These are phyloP conservation scores for Tetramorium bicarinatum DNA, from an alignment of 2,888 invertebrate genomes.

Conservation along the genomic window DNA sequence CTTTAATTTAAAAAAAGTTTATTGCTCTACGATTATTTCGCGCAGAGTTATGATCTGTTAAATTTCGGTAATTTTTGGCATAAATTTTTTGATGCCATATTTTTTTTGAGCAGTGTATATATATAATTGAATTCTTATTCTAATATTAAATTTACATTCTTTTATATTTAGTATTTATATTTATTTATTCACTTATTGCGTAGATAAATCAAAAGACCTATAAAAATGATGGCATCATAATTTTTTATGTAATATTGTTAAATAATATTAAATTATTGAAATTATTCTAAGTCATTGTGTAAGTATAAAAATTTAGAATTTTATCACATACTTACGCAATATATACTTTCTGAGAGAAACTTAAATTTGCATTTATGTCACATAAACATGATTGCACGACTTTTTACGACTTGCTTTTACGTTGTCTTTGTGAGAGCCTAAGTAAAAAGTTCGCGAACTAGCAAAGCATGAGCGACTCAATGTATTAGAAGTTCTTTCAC, in stretches of 20 bases:
- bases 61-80: too few relatives aligned
- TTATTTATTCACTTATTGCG: neutral
- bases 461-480: slow-evolving; percentile 34
- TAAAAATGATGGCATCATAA: neutral
- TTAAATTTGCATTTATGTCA: slow-evolving; percentile 46
- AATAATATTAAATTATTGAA: neutral
- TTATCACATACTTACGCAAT: neutral
- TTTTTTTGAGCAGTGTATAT: too few relatives aligned
- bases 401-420: slow-evolving; percentile 54
- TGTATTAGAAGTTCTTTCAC: slow-evolving; percentile 35
- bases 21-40: too few relatives aligned
- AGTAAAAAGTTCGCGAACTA: slow-evolving; percentile 58
- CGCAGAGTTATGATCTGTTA: too few relatives aligned
- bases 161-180: neutral
- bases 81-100: too few relatives aligned
- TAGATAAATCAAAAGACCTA: neutral
- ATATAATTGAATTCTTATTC: neutral
- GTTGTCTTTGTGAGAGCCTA: slow-evolving; percentile 35
- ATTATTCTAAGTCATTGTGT: neutral
- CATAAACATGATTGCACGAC: slow-evolving; percentile 53
- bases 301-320: neutral
- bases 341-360: slow-evolving; percentile 27
- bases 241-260: neutral
- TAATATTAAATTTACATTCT: neutral
- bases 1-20: too few relatives aligned